A percentile compares a stretch with the other conserved stretches of the same genome.
These are phyloP conservation scores for Hesperophylax magnus DNA, from an alignment of 1,140 invertebrate species.

Conservation along the genomic window DNA sequence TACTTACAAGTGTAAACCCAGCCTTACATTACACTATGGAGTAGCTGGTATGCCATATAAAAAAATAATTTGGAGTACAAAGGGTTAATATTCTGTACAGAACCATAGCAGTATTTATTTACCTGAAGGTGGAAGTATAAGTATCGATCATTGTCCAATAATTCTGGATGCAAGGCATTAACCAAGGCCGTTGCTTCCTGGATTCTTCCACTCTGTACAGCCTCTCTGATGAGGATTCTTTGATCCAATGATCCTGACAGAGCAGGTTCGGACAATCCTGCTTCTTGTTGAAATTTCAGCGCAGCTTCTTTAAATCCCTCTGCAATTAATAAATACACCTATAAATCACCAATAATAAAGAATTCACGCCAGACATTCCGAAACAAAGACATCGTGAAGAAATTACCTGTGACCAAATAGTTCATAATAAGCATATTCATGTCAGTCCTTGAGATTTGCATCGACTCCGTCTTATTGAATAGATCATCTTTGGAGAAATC, in stretches of 20 bases:
- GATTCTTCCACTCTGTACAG: constrained; percentile 93
- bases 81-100: too few relatives aligned
- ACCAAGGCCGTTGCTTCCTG: constrained; percentile 94
- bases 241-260: constrained; percentile 93
- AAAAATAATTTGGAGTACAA: too few relatives aligned
- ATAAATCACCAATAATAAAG: neutral
- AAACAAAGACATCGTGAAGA: neutral
- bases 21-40: too few relatives aligned
- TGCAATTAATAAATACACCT: constrained; percentile 61
- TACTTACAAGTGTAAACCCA: too few relatives aligned
- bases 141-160: constrained; percentile 95
- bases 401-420: constrained; percentile 94
- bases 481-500: constrained; percentile 62
- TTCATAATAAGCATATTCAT: constrained; percentile 99
- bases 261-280: constrained; percentile 88
- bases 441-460: constrained; percentile 89
- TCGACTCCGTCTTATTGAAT: constrained; percentile 73
- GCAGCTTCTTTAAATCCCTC: constrained; percentile 99
- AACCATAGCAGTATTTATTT: constrained; percentile 38
- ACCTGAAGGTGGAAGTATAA: constrained; percentile 96
- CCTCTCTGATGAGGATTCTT: constrained; percentile 94
- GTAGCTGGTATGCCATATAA: too few relatives aligned
- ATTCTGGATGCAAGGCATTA: constrained; percentile 94
- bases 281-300: constrained; percentile 96
- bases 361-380: neutral